phyloP scores from a whole-genome alignment of 1,140 invertebrate genomes.

The Liolophura sinensis region DNA sequence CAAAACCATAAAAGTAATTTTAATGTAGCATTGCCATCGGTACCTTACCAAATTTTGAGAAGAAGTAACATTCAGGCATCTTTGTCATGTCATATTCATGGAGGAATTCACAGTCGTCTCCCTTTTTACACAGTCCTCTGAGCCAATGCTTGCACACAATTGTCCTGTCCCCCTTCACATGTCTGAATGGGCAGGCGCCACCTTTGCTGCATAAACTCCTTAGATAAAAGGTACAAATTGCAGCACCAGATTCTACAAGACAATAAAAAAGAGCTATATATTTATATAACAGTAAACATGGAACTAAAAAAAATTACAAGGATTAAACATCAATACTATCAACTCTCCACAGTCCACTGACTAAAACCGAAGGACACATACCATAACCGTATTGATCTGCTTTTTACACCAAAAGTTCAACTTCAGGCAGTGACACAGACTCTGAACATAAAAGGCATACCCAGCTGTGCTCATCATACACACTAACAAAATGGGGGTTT shows the following conservation, averaged over 20 bases:
- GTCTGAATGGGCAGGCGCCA: slow-evolving; percentile 90
- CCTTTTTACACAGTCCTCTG: slow-evolving; percentile 97
- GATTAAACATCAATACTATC: background rate
- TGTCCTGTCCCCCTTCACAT: slow-evolving; percentile 95
- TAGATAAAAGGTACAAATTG: slow-evolving; percentile 93
- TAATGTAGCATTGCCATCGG: too few species aligned
- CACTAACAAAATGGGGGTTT: too few species aligned
- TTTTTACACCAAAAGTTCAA: too few species aligned
- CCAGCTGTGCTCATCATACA: too few species aligned
- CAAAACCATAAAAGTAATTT: too few species aligned
- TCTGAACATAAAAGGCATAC: too few species aligned
- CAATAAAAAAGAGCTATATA: slow-evolving; percentile 25
- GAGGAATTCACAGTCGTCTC: slow-evolving; percentile 99
- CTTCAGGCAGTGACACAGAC: too few species aligned
- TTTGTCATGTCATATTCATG: slow-evolving; percentile 99
- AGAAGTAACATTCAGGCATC: slow-evolving; percentile 99
- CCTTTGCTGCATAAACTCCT: slow-evolving; percentile 83
- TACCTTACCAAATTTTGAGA: slow-evolving; percentile 71
- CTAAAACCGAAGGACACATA: too few species aligned
- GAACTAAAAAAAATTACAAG: too few species aligned
- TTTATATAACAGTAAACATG: background rate
- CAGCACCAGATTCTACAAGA: slow-evolving; percentile 88
- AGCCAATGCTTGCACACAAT: slow-evolving; percentile 99
- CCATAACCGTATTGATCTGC: too few species aligned
- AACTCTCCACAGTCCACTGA: background rate